phyloP scores from a whole-genome alignment of 2,113 vertebrate genomes.

The Hoplias malabaricus region DNA sequence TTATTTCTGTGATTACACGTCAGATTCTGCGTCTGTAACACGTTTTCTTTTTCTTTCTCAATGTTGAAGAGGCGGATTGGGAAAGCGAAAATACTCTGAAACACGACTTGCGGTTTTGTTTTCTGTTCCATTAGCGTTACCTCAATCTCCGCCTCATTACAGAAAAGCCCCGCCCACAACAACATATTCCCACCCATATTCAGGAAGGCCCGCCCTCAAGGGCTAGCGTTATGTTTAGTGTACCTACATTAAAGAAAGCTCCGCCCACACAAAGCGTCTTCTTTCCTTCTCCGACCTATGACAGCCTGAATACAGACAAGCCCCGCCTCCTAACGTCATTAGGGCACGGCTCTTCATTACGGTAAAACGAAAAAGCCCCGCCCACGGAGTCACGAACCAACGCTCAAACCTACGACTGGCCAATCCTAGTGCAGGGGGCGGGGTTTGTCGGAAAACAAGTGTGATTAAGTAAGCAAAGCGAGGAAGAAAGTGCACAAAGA shows the following conservation, averaged over 20 bases:
- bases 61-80: background rate
- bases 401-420: no score
- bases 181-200: no score
- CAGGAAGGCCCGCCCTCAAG: no score
- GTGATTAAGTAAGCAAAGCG: background rate
- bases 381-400: no score
- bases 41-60: background rate
- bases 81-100: background rate
- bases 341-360: no score
- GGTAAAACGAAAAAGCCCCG: no score
- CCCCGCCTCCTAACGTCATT: background rate
- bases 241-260: no score
- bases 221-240: no score
- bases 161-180: background rate
- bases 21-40: background rate
- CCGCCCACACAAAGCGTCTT: no score
- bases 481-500: no score
- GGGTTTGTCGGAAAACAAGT: background rate
- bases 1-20: background rate
- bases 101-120: background rate
- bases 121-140: background rate
- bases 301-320: background rate
- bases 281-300: no score
- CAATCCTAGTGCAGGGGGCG: background rate
- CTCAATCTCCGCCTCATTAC: background rate